Conservation (phyloP, 2,113 vertebrate species). For the Condylura cristata region DNA sequence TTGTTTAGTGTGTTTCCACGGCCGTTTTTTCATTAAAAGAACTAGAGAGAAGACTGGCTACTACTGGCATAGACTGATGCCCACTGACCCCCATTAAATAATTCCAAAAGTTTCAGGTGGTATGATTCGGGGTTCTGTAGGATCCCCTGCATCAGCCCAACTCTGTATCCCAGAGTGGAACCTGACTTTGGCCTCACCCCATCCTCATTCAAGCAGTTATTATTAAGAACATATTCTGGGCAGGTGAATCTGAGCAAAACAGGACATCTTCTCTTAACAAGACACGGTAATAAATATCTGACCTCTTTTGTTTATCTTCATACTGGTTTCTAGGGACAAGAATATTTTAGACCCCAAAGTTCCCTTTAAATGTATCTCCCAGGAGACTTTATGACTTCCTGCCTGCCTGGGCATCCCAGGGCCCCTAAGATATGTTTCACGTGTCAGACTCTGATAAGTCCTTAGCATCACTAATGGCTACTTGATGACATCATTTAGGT, state of each 20-base stretch:
- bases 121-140: background rate
- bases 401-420: background rate
- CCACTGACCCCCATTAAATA: background rate
- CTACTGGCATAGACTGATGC: background rate
- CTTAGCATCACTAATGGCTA: background rate
- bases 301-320: background rate
- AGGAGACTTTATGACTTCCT: background rate
- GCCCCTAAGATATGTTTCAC: no score
- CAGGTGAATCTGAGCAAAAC: background rate
- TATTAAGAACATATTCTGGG: background rate
- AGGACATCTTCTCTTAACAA: background rate
- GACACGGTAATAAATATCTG: background rate
- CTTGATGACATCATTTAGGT: background rate
- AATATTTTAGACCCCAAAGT: background rate
- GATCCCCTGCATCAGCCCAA: background rate
- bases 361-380: background rate
- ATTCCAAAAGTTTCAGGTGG: background rate
- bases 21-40: background rate
- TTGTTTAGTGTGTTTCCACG: background rate
- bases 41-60: background rate
- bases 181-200: background rate
- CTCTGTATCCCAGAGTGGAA: background rate
- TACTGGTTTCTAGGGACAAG: background rate
- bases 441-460: background rate
- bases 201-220: background rate